Percentiles rank a stretch among this genome's conserved stretches.
Conservation (phyloP, 2,888 invertebrate genomes). For the Cetonia aurata region DNA sequence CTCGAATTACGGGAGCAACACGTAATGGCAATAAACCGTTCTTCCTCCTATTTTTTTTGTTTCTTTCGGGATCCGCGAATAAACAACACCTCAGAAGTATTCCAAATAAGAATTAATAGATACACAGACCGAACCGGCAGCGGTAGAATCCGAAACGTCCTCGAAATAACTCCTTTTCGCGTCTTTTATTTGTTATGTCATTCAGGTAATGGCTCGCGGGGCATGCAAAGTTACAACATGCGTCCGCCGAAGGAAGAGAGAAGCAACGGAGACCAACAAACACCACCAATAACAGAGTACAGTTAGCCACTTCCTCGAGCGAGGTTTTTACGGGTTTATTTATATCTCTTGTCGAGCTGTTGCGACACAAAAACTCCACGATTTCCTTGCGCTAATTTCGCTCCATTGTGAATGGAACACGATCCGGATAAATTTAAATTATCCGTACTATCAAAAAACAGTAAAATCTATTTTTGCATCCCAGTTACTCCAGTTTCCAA, state of each 20-base stretch:
- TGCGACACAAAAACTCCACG: slow-evolving; percentile 40
- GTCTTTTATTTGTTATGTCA: slow-evolving; percentile 43
- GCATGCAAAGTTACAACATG: slow-evolving; percentile 42
- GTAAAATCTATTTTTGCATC: neutral
- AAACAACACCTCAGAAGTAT: slow-evolving; percentile 21
- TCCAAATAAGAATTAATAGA: slow-evolving; percentile 5
- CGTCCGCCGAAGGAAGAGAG: slow-evolving; percentile 37
- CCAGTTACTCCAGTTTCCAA: neutral
- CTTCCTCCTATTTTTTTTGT: too few relatives aligned
- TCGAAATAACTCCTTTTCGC: slow-evolving; percentile 35
- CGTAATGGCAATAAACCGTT: too few relatives aligned
- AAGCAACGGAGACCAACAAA: slow-evolving; percentile 40
- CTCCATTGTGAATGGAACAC: slow-evolving; percentile 22
- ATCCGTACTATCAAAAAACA: slow-evolving; percentile 4
- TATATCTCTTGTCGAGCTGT: slow-evolving; percentile 44
- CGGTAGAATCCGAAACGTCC: slow-evolving; percentile 17
- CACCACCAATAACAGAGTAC: slow-evolving; percentile 41
- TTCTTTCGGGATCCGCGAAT: neutral
- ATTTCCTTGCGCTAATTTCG: slow-evolving; percentile 39
- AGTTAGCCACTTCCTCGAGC: slow-evolving; percentile 46
- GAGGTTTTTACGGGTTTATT: slow-evolving; percentile 43
- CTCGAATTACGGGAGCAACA: too few relatives aligned
- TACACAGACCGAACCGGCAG: neutral
- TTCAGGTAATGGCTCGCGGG: slow-evolving; percentile 40
- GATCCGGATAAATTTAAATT: slow-evolving; percentile 22